Evolutionary conservation across 2,888 invertebrate genomes (phyloP).

Genomic region (Cristatella mucedo): DNA sequence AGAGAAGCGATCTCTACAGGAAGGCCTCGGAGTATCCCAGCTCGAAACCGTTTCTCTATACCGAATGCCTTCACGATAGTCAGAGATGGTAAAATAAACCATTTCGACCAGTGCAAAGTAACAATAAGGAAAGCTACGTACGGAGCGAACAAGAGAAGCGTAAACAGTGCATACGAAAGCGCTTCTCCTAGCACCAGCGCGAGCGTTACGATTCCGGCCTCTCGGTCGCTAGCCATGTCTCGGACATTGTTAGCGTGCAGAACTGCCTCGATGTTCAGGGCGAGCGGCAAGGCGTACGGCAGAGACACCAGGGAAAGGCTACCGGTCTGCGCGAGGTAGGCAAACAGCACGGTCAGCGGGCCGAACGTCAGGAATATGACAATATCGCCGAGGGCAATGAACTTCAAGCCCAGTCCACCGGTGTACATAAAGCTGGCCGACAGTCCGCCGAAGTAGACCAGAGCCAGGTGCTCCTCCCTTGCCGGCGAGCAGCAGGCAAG

Average conservation of each 20-base stretch:
- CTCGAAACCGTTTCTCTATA: constrained; percentile 72
- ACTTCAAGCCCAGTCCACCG: constrained; percentile 84
- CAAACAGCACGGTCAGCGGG: constrained; percentile 78
- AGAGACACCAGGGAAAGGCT: constrained; percentile 70
- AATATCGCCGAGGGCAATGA: constrained; percentile 82
- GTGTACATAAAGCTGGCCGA: constrained; percentile 91
- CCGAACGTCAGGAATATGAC: constrained; percentile 80
- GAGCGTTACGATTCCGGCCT: constrained; percentile 78
- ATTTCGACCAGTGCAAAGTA: constrained; percentile 63
- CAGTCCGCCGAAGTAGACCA: constrained; percentile 83
- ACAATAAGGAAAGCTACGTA: constrained; percentile 62
- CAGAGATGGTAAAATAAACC: constrained; percentile 72
- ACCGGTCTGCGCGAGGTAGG: constrained; percentile 81
- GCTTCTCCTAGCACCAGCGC: constrained; percentile 83
- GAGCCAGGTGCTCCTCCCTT: constrained; percentile 78
- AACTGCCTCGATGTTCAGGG: constrained; percentile 83
- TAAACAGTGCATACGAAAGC: constrained; percentile 75
- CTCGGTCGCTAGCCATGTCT: constrained; percentile 69
- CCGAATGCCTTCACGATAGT: constrained; percentile 75
- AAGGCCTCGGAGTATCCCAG: constrained; percentile 60
- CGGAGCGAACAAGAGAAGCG: constrained; percentile 71
- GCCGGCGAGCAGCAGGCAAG: constrained; percentile 66
- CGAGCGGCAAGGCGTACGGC: constrained; percentile 79
- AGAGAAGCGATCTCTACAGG: constrained; percentile 75
- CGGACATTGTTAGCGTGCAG: constrained; percentile 85